Base-by-base conservation (phyloP, 2,888 invertebrate species). In the Stomorhina lunata region DNA sequence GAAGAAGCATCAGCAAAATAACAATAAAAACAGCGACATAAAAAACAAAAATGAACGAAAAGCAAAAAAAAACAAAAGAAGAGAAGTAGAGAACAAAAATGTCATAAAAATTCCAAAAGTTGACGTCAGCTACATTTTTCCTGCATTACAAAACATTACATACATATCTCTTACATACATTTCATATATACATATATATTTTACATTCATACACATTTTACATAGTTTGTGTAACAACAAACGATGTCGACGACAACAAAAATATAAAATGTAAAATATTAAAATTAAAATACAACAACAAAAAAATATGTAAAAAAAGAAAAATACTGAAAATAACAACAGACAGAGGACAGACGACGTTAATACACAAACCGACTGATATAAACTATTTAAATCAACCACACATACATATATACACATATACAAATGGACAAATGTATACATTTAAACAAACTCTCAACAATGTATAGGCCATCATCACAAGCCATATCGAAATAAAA, bases 331-430 rank as follows among this genome's bases (percentile, higher is more conserved):
- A 78, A 78, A 78, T 69, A 78, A 78, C 57, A 81, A 81, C 81
- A 78, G 81, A 81, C 78, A 78, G 61, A 63, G 73, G 73, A 81
- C 81, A 81, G 81, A 78, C 77, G 34, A 78, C 50, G 40, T 55
- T 69, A 34, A 73, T 68, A 73, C 81, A 66, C 37, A 37, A 1
- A 50, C 57, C 68, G 50, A 73, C 59, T 77, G 48, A 37, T 65
- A 75, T 57, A 69, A 73, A 71, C 57, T 76, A 76, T 71, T 57
- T 65, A 65, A 71, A 71, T 43, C 12, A 48, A 55, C 37, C 10
- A 77, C 55, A 48, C 20, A 29, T 22, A 63, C 40, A 50, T 12
- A 43, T 5, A 53, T 10, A 34, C 43, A 43, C 32, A 32, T 17
- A 45, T 32, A 68, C 25, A 5, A 10, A 57, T n/a, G n/a, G n/a